Evolutionary conservation across 2,113 vertebrate species (phyloP).

Genomic region (Cryptomyrus ogoouensis): DNA sequence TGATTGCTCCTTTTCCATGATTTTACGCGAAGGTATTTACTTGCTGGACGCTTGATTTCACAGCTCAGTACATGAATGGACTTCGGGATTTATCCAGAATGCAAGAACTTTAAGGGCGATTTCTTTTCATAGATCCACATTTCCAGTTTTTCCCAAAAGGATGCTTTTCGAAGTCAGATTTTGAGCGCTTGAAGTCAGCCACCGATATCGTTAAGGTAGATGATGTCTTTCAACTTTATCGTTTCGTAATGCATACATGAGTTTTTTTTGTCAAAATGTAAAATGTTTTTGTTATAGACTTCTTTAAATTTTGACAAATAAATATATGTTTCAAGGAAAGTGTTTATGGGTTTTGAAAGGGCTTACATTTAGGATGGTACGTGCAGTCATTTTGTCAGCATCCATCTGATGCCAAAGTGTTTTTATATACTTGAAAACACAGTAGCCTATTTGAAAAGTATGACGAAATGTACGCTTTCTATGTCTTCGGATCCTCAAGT

Average conservation of each 20-base stretch:
- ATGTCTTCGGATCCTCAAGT: background rate
- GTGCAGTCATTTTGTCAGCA: background rate
- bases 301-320: background rate
- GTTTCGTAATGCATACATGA: background rate
- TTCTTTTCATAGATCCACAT: background rate
- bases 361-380: background rate
- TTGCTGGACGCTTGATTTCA: background rate
- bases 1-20: background rate
- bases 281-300: background rate
- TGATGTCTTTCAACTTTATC: background rate
- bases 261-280: background rate
- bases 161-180: background rate
- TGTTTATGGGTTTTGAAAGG: background rate
- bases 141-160: background rate
- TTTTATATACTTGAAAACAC: background rate
- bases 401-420: background rate
- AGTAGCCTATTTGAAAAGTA: background rate
- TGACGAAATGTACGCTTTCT: background rate
- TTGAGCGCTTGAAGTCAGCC: background rate
- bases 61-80: background rate
- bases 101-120: background rate
- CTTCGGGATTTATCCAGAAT: background rate
- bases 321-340: background rate
- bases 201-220: background rate
- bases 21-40: conserved; percentile 1